Evolutionary conservation across 1,140 invertebrate species (phyloP).

Genomic region (Apis cerana): DNA sequence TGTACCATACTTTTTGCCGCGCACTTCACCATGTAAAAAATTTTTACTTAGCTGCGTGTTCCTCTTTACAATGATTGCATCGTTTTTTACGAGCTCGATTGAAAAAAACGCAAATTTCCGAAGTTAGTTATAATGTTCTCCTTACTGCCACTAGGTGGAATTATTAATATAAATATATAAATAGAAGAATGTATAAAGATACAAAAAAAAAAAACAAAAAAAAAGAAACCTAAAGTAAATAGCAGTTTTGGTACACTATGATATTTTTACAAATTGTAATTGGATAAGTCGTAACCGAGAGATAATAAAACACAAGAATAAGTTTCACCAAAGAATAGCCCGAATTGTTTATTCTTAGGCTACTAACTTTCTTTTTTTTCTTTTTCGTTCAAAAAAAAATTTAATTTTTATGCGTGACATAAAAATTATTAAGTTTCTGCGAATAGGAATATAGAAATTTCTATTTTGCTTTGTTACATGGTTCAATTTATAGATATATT

Average conservation of each 20-base stretch:
- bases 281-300: slow-evolving; percentile 72
- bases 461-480: background rate
- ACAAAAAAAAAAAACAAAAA: slow-evolving; percentile 34
- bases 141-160: slow-evolving; percentile 70
- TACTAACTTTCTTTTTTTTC: slow-evolving; percentile 12
- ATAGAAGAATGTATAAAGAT: slow-evolving; percentile 68
- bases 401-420: background rate
- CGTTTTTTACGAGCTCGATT: slow-evolving; percentile 57
- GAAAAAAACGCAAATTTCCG: slow-evolving; percentile 50
- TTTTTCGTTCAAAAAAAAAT: background rate
- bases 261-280: slow-evolving; percentile 79
- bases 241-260: slow-evolving; percentile 78
- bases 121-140: slow-evolving; percentile 64
- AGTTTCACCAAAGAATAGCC: slow-evolving; percentile 58
- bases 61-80: slow-evolving; percentile 41
- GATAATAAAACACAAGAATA: slow-evolving; percentile 70
- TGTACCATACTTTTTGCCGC: slow-evolving; percentile 54
- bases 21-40: slow-evolving; percentile 47
- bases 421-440: background rate
- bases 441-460: background rate
- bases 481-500: background rate
- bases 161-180: slow-evolving; percentile 71
- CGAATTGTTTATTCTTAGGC: slow-evolving; percentile 49
- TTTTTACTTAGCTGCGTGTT: slow-evolving; percentile 52
- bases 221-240: slow-evolving; percentile 62